Base-by-base conservation (phyloP, 2,113 vertebrate species). In the Macheiramphus alcinus region DNA sequence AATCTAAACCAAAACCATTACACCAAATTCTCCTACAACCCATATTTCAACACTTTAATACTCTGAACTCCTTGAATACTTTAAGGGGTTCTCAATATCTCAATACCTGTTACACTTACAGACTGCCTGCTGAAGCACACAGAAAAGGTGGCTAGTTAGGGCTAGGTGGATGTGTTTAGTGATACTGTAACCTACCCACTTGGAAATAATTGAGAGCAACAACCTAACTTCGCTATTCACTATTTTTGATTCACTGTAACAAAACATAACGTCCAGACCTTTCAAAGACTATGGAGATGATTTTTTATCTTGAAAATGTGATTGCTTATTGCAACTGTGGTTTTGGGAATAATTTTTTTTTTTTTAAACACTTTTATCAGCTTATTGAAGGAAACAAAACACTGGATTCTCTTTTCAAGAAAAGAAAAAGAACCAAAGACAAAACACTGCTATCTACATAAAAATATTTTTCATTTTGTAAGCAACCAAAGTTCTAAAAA, bases 401-500 rank as follows among this genome's bases (percentile, higher is more conserved):
- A 10, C 20, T 52, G n/a, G 22, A 19, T 61, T 89, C 7, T 53
- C 20, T 76, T 80, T 70, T 27, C 40, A 88, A 87, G 72, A 73
- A 72, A 73, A 73, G 34, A 8, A 59, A 89, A 92, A 42, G 56
- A 88, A 50, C 19, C 56, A 27, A 82, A 83, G 55, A 92, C 7
- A 67, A 84, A 91, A 72, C 17, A 66, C 13, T 7, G 1, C 3
- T 50, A 34, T 25, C 18, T 36, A 62, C 18, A 74, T 2, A 42
- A 21, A 71, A 72, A 34, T 52, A 32, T 48, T 84, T 93, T 88
- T 61, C 32, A 4, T 5, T 58, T 88, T 91, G 32, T 75, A 88
- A 86, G 75, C 20, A 80, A 89, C 16, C 4, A 38, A 75, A 84
- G n/a, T 66, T 96, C 52, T 93, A 91, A 93, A 94, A 93, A 93